Percentiles rank a stretch among this genome's conserved stretches.
Evolutionary conservation across 2,888 invertebrate genomes (phyloP).

Genomic region (Lottia scabra): DNA sequence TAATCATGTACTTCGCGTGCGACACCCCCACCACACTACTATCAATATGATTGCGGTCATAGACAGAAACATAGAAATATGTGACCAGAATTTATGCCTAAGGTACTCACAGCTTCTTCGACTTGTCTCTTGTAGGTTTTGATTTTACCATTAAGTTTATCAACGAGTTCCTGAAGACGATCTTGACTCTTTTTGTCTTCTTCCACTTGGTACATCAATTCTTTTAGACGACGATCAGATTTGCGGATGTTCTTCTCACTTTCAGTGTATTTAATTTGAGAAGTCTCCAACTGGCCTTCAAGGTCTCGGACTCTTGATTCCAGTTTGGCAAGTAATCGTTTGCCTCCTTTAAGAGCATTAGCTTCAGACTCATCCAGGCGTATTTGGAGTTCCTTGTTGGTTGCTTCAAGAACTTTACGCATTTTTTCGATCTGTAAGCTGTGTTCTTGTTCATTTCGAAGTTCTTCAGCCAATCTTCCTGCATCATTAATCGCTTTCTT

Average conservation of each 20-base stretch:
- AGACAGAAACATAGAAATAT: too few relatives aligned
- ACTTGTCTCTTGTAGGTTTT: conserved; percentile 99
- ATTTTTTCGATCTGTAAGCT: conserved; percentile 98
- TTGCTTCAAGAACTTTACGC: conserved; percentile 96
- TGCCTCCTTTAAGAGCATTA: conserved; percentile 97
- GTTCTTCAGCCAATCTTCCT: conserved; percentile 96
- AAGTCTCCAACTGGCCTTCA: conserved; percentile 80
- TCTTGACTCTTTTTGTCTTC: conserved; percentile 99
- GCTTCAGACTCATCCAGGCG: conserved; percentile 96
- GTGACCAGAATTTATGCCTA: not conserved
- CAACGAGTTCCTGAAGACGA: conserved; percentile 98
- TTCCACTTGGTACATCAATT: conserved; percentile 80
- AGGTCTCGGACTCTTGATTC: conserved; percentile 78
- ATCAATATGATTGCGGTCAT: too few relatives aligned
- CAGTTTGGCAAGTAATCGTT: conserved; percentile 98
- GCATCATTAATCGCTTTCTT: conserved; percentile 78
- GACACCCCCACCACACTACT: too few relatives aligned
- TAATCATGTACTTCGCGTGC: too few relatives aligned
- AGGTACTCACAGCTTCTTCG: conserved; percentile 87
- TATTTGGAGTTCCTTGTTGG: conserved; percentile 94
- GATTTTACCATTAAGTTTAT: conserved; percentile 97
- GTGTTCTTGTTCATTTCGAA: conserved; percentile 98
- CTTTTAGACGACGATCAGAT: conserved; percentile 94
- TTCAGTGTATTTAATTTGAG: conserved; percentile 97
- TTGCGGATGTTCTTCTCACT: conserved; percentile 97